These are phyloP conservation scores for Mizuhopecten yessoensis DNA, from an alignment of 1,140 invertebrate species.

Conservation along the genomic window DNA sequence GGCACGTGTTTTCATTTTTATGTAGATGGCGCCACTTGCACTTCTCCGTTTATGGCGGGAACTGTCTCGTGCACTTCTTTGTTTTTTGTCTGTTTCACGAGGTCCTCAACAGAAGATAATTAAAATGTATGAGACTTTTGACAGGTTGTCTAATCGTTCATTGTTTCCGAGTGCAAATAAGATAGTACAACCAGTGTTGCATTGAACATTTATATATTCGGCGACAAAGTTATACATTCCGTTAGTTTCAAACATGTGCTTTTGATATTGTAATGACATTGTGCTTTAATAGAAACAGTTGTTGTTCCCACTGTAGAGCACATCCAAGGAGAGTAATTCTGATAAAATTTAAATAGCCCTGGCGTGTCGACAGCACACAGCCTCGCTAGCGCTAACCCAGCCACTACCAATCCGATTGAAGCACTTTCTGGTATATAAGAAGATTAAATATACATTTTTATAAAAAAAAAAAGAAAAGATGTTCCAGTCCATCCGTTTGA, in stretches of 20 bases:
- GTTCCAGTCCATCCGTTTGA: too few relatives aligned
- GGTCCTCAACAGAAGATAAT: background rate
- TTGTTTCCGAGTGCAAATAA: background rate
- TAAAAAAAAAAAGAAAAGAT: too few relatives aligned
- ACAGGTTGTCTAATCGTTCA: background rate
- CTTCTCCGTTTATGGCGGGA: slow-evolving; percentile 31
- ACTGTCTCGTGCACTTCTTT: slow-evolving; percentile 37
- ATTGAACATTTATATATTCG: background rate
- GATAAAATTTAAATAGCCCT: too few relatives aligned
- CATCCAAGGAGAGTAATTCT: too few relatives aligned
- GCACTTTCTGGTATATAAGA: background rate
- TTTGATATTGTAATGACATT: background rate
- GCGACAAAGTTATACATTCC: background rate
- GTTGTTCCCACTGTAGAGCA: background rate
- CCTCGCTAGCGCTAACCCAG: too few relatives aligned
- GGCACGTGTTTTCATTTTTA: slow-evolving; percentile 34
- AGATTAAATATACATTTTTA: too few relatives aligned
- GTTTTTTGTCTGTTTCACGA: slow-evolving; percentile 32
- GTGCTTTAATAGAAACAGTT: background rate
- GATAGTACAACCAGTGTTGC: background rate
- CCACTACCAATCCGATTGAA: background rate
- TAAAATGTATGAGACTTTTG: slow-evolving; percentile 35
- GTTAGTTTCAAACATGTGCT: background rate
- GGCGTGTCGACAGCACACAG: too few relatives aligned
- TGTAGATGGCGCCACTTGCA: slow-evolving; percentile 31